These are phyloP conservation scores for Brassicogethes aeneus DNA, from an alignment of 2,888 invertebrate species.

Conservation along the genomic window DNA sequence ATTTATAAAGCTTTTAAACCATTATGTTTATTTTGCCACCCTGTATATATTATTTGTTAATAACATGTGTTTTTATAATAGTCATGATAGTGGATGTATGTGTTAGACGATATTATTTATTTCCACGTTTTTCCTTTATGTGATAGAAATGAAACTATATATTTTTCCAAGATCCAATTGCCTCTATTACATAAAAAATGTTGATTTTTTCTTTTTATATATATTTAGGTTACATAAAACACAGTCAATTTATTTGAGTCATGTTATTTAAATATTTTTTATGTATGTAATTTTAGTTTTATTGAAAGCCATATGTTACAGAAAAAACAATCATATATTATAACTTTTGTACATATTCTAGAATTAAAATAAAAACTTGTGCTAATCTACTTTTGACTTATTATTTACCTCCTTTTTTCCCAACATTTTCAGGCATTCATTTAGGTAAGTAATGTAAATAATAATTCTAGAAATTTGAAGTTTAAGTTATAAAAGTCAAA, in stretches of 20 bases:
- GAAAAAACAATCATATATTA: slow-evolving; percentile 21
- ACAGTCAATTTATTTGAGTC: slow-evolving; percentile 12
- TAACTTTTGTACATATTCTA: slow-evolving; percentile 24
- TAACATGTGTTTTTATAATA: neutral
- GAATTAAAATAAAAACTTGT: slow-evolving; percentile 19
- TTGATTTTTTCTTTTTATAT: neutral
- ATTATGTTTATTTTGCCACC: no score
- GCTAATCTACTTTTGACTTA: no score
- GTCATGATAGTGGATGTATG: neutral
- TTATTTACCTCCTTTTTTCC: no score
- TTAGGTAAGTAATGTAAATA: no score
- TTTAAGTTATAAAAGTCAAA: no score
- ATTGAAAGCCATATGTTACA: slow-evolving; percentile 22
- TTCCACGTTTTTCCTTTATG: neutral
- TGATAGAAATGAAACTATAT: neutral
- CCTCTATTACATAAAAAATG: neutral
- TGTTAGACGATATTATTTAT: neutral
- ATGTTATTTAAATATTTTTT: slow-evolving; percentile 14
- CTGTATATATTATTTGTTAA: neutral
- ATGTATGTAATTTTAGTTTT: slow-evolving; percentile 7
- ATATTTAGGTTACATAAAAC: slow-evolving; percentile 5
- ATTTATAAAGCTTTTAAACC: no score
- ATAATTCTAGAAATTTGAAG: no score
- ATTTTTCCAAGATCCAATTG: neutral
- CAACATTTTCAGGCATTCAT: no score